phyloP scores from a whole-genome alignment of 2,888 invertebrate species.

The Loripinus fragilis region DNA sequence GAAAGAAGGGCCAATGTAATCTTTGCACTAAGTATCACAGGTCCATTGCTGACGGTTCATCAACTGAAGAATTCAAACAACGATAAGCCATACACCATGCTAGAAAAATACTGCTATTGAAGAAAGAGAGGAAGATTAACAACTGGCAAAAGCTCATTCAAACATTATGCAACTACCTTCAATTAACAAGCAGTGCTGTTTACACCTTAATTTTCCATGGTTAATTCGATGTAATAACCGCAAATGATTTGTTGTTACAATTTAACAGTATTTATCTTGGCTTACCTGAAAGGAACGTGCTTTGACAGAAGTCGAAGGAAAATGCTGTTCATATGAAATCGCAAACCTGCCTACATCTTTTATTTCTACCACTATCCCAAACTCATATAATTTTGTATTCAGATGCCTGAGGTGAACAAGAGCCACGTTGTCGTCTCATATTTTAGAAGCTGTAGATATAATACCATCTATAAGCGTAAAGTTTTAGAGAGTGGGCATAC shows the following conservation, averaged over 20 bases:
- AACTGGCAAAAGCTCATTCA: slow-evolving; percentile 12
- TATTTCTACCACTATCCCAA: slow-evolving; percentile 13
- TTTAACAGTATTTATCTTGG: slow-evolving; percentile 33
- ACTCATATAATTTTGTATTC: slow-evolving; percentile 47
- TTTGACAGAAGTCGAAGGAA: slow-evolving; percentile 38
- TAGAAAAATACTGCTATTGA: slow-evolving; percentile 31
- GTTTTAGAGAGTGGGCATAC: slow-evolving; percentile 49
- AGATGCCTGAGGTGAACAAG: slow-evolving; percentile 42
- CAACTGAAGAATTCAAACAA: slow-evolving; percentile 12
- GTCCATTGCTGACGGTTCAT: slow-evolving; percentile 4
- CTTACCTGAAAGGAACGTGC: slow-evolving; percentile 25
- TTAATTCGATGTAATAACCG: slow-evolving; percentile 34
- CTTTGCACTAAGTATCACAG: slow-evolving; percentile 39
- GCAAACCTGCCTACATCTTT: slow-evolving; percentile 46
- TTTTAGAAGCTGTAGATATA: slow-evolving; percentile 31
- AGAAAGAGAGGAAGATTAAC: slow-evolving; percentile 33
- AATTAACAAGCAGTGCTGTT: slow-evolving; percentile 45
- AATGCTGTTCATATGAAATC: slow-evolving; percentile 42
- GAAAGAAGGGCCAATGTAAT: slow-evolving; percentile 53
- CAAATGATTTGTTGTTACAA: slow-evolving; percentile 45
- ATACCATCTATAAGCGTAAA: slow-evolving; percentile 32
- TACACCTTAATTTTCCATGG: slow-evolving; percentile 35
- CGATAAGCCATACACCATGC: slow-evolving; percentile 27
- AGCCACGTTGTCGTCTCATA: slow-evolving; percentile 40
- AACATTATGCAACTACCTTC: slow-evolving; percentile 30